Conservation (phyloP, 2,888 invertebrate genomes). For the Pseudoips prasinana region DNA sequence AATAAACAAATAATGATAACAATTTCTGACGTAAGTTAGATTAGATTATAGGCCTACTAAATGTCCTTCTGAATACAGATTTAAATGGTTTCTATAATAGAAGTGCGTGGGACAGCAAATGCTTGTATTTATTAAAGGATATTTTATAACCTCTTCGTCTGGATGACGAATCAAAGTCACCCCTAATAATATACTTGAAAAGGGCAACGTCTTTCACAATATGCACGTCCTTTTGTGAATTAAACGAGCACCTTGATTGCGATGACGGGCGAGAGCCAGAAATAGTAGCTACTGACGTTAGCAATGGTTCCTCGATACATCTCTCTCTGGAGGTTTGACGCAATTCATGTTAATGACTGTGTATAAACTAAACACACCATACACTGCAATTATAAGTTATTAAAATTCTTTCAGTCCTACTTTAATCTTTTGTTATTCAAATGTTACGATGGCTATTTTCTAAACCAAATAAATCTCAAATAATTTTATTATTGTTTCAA, state of each 20-base stretch:
- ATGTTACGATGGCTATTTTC: too few species aligned
- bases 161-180: conserved; percentile 49
- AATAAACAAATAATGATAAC: conserved; percentile 21
- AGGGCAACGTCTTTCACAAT: conserved; percentile 38
- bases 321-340: conserved; percentile 60
- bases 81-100: too few species aligned
- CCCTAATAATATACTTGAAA: conserved; percentile 35
- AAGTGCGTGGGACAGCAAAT: conserved; percentile 3
- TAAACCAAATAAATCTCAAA: too few species aligned
- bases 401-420: too few species aligned
- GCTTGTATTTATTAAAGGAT: conserved; percentile 7
- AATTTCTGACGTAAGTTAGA: conserved; percentile 23
- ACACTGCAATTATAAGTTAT: too few species aligned
- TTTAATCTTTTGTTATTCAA: too few species aligned
- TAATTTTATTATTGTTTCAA: too few species aligned
- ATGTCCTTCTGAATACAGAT: too few species aligned
- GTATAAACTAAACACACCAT: conserved; percentile 34
- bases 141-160: conserved; percentile 38
- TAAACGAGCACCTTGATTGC: conserved; percentile 52
- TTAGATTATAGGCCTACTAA: too few species aligned
- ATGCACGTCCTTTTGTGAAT: conserved; percentile 45
- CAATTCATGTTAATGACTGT: conserved; percentile 62
- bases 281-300: conserved; percentile 65
- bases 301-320: conserved; percentile 48
- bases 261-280: conserved; percentile 57